A percentile compares a stretch with the other conserved stretches of the same genome.
phyloP scores from a whole-genome alignment of 1,140 invertebrate species.

The Aradophagus sp. region DNA sequence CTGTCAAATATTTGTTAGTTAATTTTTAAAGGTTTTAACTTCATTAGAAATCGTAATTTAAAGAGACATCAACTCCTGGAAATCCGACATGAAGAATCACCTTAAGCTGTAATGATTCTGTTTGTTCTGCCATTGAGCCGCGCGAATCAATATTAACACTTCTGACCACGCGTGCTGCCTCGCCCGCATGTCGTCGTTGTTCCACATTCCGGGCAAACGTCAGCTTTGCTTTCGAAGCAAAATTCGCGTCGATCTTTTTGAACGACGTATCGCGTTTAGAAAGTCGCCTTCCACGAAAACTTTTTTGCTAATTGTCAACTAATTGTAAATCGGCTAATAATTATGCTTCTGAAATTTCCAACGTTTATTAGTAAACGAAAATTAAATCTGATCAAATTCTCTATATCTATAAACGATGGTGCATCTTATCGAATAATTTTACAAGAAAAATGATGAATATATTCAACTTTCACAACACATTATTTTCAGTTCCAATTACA shows the following conservation, averaged over 20 bases:
- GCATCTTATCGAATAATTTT: too few relatives aligned
- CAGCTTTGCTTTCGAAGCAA: slow-evolving; percentile 46
- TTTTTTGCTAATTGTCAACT: slow-evolving; percentile 49
- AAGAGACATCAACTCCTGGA: too few relatives aligned
- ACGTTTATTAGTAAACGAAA: too few relatives aligned
- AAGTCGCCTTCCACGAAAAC: slow-evolving; percentile 38
- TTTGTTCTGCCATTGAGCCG: slow-evolving; percentile 30
- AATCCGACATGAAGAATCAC: too few relatives aligned
- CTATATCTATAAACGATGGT: too few relatives aligned
- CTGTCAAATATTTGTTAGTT: too few relatives aligned
- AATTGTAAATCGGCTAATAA: slow-evolving; percentile 31
- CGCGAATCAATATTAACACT: slow-evolving; percentile 48
- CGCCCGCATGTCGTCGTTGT: slow-evolving; percentile 20
- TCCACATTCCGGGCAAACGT: slow-evolving; percentile 38
- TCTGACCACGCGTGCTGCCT: slow-evolving; percentile 7
- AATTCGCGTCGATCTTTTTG: slow-evolving; percentile 20
- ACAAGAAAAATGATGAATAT: too few relatives aligned
- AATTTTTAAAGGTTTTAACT: too few relatives aligned
- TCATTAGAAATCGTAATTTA: too few relatives aligned
- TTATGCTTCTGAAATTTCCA: too few relatives aligned
- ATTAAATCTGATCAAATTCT: slow-evolving; percentile 39
- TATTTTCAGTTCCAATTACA: too few relatives aligned
- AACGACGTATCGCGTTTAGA: slow-evolving; percentile 30
- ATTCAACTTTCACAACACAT: too few relatives aligned
- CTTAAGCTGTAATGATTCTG: slow-evolving; percentile 33